Evolutionary conservation across 2,888 invertebrate species (phyloP), one percentile per base, ranked within the genome.

Genomic region (Pristionchus entomophagus): DNA sequence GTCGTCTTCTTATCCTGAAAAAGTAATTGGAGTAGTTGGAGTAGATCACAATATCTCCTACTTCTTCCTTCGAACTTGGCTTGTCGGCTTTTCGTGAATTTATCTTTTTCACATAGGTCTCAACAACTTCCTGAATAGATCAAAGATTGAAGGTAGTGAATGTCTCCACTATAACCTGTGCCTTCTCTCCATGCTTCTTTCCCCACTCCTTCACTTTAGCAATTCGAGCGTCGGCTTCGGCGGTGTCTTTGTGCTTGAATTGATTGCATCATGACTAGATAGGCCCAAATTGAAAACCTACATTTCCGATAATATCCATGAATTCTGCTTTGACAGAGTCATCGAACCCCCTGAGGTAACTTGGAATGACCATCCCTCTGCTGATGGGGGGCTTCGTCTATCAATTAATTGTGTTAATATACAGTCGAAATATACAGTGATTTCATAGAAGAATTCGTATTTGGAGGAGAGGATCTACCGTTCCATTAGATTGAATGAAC

Each of bases 121-220:
- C 73, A 35, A 19, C 41, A 22, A 73, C 19, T 4, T 38, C 73
- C 73, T 73, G 38, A 73, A 41, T 12, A 17, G 51, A 51, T 51
- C 14, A 51, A 51, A 22, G 14, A 12, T 29, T 29, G 32, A 59
- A 14, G n/a, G n/a, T n/a, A n/a, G n/a, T 45, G 45, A 45, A 6
- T 45, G 8, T 14, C 45, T 45, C 45, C 45, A 10, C 45, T 45
- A 45, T 6, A 45, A 80, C 78, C 78, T 80, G 5, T 6, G 51
- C 78, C 8, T 80, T 29, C 32, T 80, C 29, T 49, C 78, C 78
- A 41, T 80, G 49, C 78, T 80, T 80, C 32, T 14, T 32, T 51
- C 32, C 78, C 78, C 78, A 80, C 22, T 49, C 78, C 32, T 17
- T 80, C 78, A 80, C 12, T 19, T 29, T 35, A 1, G 29, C 32